Evolutionary conservation across 2,888 invertebrate species (phyloP).

Genomic region (Andrena trimmerana): DNA sequence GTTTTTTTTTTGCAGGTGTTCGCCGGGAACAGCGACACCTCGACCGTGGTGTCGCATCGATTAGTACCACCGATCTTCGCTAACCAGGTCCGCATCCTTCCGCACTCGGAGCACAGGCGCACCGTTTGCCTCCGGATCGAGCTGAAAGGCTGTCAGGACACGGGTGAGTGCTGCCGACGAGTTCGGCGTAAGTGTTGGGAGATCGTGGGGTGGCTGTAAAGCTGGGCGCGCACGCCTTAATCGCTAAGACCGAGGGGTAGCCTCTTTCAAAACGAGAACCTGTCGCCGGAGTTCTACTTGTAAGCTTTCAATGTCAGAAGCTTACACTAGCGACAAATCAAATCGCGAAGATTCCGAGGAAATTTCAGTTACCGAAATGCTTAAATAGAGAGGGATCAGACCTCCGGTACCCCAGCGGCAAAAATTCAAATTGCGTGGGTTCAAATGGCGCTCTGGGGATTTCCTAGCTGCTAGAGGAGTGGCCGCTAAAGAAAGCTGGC

Average conservation of each 20-base stretch:
- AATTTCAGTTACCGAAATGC: too few relatives aligned
- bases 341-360: too few relatives aligned
- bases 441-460: neutral
- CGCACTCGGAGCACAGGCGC: constrained; percentile 90
- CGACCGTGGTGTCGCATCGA: constrained; percentile 89
- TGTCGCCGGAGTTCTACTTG: too few relatives aligned
- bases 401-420: neutral
- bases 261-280: too few relatives aligned
- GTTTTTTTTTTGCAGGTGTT: constrained; percentile 87
- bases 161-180: constrained; percentile 86
- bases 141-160: constrained; percentile 90
- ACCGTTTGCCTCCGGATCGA: constrained; percentile 92
- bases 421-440: neutral
- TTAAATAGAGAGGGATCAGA: too few relatives aligned
- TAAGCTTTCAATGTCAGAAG: too few relatives aligned
- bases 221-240: neutral
- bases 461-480: neutral
- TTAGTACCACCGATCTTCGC: constrained; percentile 91
- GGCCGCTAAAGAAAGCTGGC: constrained; percentile 26
- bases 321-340: too few relatives aligned
- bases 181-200: constrained; percentile 2
- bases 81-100: constrained; percentile 89
- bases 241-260: too few relatives aligned
- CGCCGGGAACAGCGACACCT: constrained; percentile 91
- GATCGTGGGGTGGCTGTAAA: too few relatives aligned